phyloP scores from a whole-genome alignment of 1,140 invertebrate species.

The Ceratoteleas bidentatus region DNA sequence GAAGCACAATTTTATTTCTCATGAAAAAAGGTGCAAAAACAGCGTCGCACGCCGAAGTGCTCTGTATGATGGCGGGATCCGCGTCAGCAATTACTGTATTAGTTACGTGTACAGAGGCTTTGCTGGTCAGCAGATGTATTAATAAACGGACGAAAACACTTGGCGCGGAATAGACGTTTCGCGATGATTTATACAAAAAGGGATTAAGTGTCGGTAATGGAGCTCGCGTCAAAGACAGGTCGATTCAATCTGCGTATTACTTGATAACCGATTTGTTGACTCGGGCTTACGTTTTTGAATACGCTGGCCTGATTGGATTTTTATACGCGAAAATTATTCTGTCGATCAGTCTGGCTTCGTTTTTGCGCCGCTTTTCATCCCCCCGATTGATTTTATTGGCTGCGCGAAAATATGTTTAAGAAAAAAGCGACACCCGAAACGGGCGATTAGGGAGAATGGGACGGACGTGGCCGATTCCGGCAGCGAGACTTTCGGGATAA shows the following conservation, averaged over 20 bases:
- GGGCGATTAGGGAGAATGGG: too few relatives aligned
- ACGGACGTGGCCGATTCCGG: too few relatives aligned
- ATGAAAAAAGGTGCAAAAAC: slow-evolving; percentile 41
- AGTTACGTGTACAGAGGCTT: slow-evolving; percentile 31
- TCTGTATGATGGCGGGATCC: too few relatives aligned
- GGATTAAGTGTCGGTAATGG: slow-evolving; percentile 28
- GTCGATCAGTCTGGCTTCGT: too few relatives aligned
- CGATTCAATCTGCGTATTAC: slow-evolving; percentile 21
- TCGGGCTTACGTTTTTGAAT: slow-evolving; percentile 24
- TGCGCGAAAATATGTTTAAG: too few relatives aligned
- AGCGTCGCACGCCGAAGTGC: slow-evolving; percentile 22
- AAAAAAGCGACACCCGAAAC: too few relatives aligned
- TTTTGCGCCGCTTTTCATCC: too few relatives aligned
- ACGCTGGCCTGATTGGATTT: slow-evolving; percentile 21
- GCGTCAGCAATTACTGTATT: slow-evolving; percentile 47
- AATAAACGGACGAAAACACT: slow-evolving; percentile 44
- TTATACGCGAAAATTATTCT: slow-evolving; percentile 21
- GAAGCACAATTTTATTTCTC: slow-evolving; percentile 48
- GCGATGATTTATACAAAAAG: slow-evolving; percentile 19
- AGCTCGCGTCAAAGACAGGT: slow-evolving; percentile 32
- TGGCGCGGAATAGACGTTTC: slow-evolving; percentile 41
- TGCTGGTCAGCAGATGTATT: slow-evolving; percentile 36
- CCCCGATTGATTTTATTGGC: too few relatives aligned
- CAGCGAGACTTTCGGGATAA: too few relatives aligned
- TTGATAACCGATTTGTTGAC: slow-evolving; percentile 38